phyloP scores from a whole-genome alignment of 2,888 invertebrate species.

The Cybosia mesomella region DNA sequence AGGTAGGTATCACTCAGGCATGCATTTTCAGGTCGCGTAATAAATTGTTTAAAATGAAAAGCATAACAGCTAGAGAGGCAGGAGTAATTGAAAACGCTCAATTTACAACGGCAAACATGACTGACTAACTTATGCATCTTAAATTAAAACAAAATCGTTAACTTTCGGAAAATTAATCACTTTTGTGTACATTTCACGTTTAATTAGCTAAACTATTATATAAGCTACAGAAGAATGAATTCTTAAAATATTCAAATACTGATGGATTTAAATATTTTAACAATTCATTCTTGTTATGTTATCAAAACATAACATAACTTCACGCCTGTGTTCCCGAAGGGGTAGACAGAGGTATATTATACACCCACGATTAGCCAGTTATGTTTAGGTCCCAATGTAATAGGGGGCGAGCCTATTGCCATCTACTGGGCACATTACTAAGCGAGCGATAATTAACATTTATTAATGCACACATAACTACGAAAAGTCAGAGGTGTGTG shows the following conservation, averaged over 20 bases:
- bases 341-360: too few relatives aligned
- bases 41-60: conserved; percentile 36
- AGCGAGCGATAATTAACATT: too few relatives aligned
- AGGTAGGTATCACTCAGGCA: not conserved
- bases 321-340: too few relatives aligned
- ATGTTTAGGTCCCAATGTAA: too few relatives aligned
- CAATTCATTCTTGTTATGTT: too few relatives aligned
- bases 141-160: conserved; percentile 15
- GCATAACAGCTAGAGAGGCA: conserved; percentile 22
- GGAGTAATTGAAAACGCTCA: conserved; percentile 28
- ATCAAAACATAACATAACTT: too few relatives aligned
- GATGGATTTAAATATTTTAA: too few relatives aligned
- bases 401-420: too few relatives aligned
- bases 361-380: too few relatives aligned
- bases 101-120: conserved; percentile 29
- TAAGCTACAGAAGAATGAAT: not conserved
- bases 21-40: conserved; percentile 10
- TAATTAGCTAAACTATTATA: not conserved
- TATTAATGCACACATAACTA: too few relatives aligned
- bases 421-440: too few relatives aligned
- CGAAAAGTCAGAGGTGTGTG: too few relatives aligned
- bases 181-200: conserved; percentile 5
- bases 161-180: not conserved
- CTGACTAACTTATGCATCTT: conserved; percentile 15
- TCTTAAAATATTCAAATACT: not conserved